Evolutionary conservation across 2,113 vertebrate species (phyloP).

Genomic region (Hydrolagus affinis): DNA sequence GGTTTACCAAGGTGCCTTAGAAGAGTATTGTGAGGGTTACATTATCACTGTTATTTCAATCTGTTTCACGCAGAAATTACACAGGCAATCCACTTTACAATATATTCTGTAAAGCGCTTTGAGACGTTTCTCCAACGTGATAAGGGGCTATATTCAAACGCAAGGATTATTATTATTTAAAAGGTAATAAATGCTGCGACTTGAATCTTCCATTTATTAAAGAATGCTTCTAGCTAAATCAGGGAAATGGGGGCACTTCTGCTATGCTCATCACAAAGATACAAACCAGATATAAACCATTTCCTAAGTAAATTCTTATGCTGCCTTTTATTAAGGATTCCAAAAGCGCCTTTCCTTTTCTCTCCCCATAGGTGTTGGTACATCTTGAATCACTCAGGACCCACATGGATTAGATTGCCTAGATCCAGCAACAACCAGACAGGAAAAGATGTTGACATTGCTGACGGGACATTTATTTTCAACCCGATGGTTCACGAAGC

Average conservation of each 20-base stretch:
- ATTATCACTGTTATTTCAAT: background rate
- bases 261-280: background rate
- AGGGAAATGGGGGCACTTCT: background rate
- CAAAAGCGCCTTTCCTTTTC: background rate
- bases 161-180: too few species aligned
- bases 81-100: too few species aligned
- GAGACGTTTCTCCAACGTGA: too few species aligned
- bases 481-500: background rate
- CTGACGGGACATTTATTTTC: background rate
- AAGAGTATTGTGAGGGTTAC: background rate
- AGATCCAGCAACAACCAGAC: background rate
- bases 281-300: background rate
- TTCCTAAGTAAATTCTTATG: background rate
- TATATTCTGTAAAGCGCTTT: too few species aligned
- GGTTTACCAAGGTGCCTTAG: background rate
- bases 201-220: background rate
- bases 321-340: background rate
- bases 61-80: too few species aligned
- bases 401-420: background rate
- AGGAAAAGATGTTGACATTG: background rate
- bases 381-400: conserved; percentile 15
- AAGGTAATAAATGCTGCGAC: background rate
- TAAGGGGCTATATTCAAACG: too few species aligned
- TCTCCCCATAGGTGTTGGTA: background rate
- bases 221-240: background rate